These are phyloP conservation scores for Gymnocephalus cernua DNA, from an alignment of 2,113 vertebrate genomes.

Conservation along the genomic window DNA sequence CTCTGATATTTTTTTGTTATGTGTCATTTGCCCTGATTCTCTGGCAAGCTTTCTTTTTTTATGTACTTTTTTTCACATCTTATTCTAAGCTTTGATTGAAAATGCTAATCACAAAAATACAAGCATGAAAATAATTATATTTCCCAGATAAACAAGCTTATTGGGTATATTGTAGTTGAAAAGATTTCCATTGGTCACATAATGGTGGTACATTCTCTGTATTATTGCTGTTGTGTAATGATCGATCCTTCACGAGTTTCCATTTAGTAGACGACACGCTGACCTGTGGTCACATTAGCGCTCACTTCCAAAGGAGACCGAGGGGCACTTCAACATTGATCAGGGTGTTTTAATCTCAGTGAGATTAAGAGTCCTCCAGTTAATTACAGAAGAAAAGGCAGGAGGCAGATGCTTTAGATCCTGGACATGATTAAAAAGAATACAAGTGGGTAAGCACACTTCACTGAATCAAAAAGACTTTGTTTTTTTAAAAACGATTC, in stretches of 20 bases:
- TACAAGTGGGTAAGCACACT: constrained; percentile 27
- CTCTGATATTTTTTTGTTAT: background rate
- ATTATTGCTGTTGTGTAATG: constrained; percentile 12
- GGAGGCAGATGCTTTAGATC: constrained; percentile 41
- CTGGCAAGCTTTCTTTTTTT: background rate
- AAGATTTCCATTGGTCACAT: background rate
- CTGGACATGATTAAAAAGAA: constrained; percentile 62
- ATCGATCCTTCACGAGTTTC: constrained; percentile 54
- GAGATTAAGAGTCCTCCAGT: constrained; percentile 69
- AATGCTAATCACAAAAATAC: background rate
- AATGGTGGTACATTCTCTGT: background rate
- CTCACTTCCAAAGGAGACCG: constrained; percentile 46
- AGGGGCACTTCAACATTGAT: constrained; percentile 67
- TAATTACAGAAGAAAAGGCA: constrained; percentile 78
- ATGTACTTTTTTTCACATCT: background rate
- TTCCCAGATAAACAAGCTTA: background rate
- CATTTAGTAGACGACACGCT: constrained; percentile 42
- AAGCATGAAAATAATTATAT: background rate
- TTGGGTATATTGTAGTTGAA: background rate
- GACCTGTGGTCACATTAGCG: constrained; percentile 47
- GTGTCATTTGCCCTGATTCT: background rate
- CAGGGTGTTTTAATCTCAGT: constrained; percentile 69
- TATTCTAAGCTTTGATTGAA: background rate
- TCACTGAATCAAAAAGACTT: constrained; percentile 10
- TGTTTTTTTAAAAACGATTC: background rate